Base-by-base conservation (phyloP, 2,888 invertebrate species). In the Parnassius mnemosyne region DNA sequence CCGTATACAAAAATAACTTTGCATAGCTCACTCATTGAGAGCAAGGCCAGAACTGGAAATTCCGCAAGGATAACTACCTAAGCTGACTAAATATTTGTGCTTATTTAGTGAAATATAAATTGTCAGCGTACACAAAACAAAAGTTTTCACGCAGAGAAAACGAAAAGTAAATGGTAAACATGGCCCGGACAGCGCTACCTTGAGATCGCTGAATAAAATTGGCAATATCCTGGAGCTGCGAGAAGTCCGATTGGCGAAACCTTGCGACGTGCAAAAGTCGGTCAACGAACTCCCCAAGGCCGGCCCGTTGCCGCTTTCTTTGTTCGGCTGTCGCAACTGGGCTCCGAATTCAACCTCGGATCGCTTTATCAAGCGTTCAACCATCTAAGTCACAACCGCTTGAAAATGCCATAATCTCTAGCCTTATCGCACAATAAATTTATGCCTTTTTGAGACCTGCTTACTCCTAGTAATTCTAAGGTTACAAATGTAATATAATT, bases 181-280 rank as follows among this genome's bases (percentile, higher is more conserved):
- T 72, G 74, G 68, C 77, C 77, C 74, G 81, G 81, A 76, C 77
- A 72, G 76, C 68, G 76, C 82, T 89, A 87, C 89, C 90, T 90
- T 90, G 90, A 88, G 87, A 84, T 85, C 80, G 72, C 79, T 83
- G 85, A 87, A 71, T 72, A 70, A 73, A 72, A 89, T 91, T 91
- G 89, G 88, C 89, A 91, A 90, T 90, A 90, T 90, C 90, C 90
- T 90, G 89, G 89, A 89, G 89, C 83, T 76, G 80, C 80, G 87
- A 87, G 89, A 87, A 88, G 88, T 86, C 85, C 85, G 89, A 84
- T 85, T 90, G 90, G 90, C 88, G 88, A 90, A 91, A 91, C 90
- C 90, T 91, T 90, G 90, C 86, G 88, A 88, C 88, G 87, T 80
- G 89, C 89, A 84, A 86, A 91, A 89, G 80, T 89, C 90, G 90